These are phyloP conservation scores for Acridotheres tristis DNA, from an alignment of 2,797 vertebrate genomes.

Conservation along the genomic window DNA sequence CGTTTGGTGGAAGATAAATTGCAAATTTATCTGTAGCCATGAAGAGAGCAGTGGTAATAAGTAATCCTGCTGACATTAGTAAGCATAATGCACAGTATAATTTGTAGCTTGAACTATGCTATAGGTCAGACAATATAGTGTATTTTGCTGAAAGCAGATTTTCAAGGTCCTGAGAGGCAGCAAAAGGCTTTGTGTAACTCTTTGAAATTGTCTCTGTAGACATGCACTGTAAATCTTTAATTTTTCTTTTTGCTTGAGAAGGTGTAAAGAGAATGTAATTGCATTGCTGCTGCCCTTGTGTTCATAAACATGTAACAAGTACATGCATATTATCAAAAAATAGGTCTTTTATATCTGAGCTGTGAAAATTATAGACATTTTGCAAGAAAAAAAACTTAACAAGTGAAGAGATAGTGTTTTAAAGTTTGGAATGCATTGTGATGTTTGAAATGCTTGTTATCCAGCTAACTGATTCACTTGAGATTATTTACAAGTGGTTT, in stretches of 20 bases:
- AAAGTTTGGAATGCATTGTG: neutral
- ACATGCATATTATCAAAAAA: neutral
- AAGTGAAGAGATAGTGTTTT: neutral
- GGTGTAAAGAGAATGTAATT: neutral
- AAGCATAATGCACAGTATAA: neutral
- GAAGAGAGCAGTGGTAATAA: neutral
- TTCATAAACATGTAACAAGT: neutral
- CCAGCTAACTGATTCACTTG: neutral
- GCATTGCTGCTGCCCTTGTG: neutral
- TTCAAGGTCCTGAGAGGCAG: neutral
- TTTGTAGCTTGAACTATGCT: neutral
- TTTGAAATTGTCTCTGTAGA: neutral
- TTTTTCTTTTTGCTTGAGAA: neutral
- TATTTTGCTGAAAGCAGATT: neutral
- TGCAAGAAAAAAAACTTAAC: neutral
- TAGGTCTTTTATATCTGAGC: neutral
- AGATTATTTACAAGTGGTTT: neutral
- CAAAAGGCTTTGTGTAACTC: neutral
- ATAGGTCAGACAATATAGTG: neutral
- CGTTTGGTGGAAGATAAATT: neutral
- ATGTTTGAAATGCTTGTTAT: neutral
- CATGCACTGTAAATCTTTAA: neutral
- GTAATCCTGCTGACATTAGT: neutral
- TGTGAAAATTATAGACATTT: accelerated
- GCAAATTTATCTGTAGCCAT: neutral